A percentile compares a stretch with the other conserved stretches of the same genome.
Conservation (phyloP, 2,797 vertebrate genomes). For the Pangasius krempfi region DNA sequence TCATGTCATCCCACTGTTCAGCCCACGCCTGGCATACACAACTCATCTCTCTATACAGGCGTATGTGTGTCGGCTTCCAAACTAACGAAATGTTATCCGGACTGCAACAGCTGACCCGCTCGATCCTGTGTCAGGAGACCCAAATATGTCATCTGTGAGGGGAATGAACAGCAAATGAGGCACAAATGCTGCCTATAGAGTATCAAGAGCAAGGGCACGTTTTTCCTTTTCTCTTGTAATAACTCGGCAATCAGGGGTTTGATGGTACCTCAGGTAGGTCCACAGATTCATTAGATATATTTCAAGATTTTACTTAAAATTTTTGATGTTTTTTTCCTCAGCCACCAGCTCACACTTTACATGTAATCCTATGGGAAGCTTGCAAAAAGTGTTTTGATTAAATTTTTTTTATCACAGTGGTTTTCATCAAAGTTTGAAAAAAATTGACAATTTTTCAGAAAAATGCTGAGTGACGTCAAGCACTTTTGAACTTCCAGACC, state of each 20-base stretch:
- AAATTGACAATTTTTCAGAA: background rate
- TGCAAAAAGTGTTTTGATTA: background rate
- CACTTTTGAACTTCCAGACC: background rate
- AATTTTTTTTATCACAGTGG: background rate
- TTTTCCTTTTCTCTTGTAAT: background rate
- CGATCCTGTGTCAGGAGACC: background rate
- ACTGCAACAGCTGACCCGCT: background rate
- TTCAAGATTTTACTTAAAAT: background rate
- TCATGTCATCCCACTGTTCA: constrained; percentile 31
- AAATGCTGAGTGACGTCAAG: background rate
- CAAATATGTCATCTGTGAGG: background rate
- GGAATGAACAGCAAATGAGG: constrained; percentile 1
- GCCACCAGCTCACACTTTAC: background rate
- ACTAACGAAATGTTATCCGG: background rate
- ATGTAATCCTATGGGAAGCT: background rate
- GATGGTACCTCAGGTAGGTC: too few relatives aligned
- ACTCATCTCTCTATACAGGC: background rate
- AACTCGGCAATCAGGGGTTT: background rate
- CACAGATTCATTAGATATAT: background rate
- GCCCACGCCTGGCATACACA: constrained; percentile 7
- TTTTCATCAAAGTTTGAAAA: background rate
- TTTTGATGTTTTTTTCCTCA: background rate
- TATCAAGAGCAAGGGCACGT: background rate
- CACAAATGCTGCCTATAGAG: background rate
- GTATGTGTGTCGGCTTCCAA: background rate